These are phyloP conservation scores for Drosophila pruinosa DNA, from an alignment of 1,140 invertebrate species.

Conservation along the genomic window DNA sequence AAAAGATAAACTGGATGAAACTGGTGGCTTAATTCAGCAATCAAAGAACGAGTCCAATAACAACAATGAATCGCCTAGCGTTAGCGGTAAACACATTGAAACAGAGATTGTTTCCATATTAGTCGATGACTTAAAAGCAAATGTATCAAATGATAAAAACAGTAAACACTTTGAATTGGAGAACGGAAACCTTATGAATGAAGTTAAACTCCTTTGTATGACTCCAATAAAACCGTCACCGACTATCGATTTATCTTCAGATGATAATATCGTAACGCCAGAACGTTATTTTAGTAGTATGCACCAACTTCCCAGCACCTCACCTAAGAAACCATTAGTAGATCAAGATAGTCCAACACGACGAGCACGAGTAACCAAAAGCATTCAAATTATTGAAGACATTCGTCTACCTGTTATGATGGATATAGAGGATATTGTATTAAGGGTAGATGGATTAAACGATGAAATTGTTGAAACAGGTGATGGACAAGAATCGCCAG, in stretches of 20 bases:
- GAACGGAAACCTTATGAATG: no score
- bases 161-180: background rate
- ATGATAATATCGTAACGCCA: background rate
- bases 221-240: background rate
- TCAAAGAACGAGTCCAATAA: background rate
- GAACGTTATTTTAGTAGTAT: background rate
- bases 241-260: background rate
- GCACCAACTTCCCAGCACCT: background rate
- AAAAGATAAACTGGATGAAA: background rate
- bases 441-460: slow-evolving; percentile 30
- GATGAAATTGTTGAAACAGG: background rate
- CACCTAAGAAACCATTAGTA: background rate
- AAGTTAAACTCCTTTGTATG: no score
- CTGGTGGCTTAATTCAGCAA: background rate
- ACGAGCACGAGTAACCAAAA: background rate
- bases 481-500: background rate
- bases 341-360: background rate
- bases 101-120: background rate
- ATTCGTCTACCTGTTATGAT: slow-evolving; percentile 50
- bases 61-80: background rate
- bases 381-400: slow-evolving; percentile 52
- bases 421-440: slow-evolving; percentile 53
- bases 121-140: background rate
- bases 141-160: background rate
- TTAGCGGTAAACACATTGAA: background rate